Evolutionary conservation across 2,888 invertebrate species (phyloP), one percentile per base, ranked within the genome.

Genomic region (Mechanitis mazaeus): DNA sequence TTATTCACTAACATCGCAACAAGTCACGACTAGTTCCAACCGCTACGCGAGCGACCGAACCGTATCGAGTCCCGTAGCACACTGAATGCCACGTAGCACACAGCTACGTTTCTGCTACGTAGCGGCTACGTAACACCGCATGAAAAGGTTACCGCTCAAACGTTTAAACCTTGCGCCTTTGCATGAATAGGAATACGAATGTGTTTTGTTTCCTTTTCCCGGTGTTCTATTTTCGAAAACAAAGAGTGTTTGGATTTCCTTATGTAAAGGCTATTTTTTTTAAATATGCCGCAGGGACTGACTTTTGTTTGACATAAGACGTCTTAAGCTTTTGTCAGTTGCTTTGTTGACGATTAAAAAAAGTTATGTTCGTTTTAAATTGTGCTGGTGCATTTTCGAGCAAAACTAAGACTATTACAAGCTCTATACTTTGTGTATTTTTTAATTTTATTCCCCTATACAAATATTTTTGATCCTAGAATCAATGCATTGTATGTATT

Each of bases 91-190:
- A 33, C 70, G 79, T 79, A 80, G 79, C 80, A 79, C 81, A 77
- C 80, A 76, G 73, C 76, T 75, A 76, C 79, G 68, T 58, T 71
- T 75, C 74, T 75, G 71, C 75, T 63, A 72, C 71, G 66, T 65
- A 65, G 67, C 68, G 65, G 59, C 65, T 66, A 67, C 71, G 71
- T 72, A 74, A 72, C 78, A 74, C 75, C 75, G 69, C 73, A 78
- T 81, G 85, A 85, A 87, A 85, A 87, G 86, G 85, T 85, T 83
- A 81, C 82, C 77, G 73, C 71, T 80, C 78, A 81, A 83, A 77
- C 84, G 78, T 78, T 85, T 85, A 85, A 83, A 77, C 85, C 80
- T 79, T 81, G 80, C 83, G 83, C 84, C 81, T 85, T 84, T 83
- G 80, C 80, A 75, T 84, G 83, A 85, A 85, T 80, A 83, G 78